Base-by-base conservation (phyloP, 2,113 vertebrate species). In the Stomatorhinus ivindoensis region DNA sequence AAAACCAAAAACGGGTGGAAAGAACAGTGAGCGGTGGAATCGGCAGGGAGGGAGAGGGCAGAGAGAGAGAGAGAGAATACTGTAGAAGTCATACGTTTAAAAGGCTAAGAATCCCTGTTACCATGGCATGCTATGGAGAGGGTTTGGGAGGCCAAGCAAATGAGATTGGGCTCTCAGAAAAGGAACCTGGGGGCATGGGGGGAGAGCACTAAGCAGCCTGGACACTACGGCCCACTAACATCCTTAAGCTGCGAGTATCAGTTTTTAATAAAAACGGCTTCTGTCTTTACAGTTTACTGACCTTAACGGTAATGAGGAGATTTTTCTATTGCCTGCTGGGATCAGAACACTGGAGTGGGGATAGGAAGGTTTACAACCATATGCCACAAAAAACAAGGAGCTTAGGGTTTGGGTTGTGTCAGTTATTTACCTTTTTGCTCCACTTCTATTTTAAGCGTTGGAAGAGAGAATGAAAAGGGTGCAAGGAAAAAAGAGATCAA, bases 391-490 rank as follows among this genome's bases (percentile, higher is more conserved):
- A 69, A 97, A 98, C 97, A 98, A 96, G 97, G 97, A 97, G 97
- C 97, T 82, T 98, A 97, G 97, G 94, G 96, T 96, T 97, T 96
- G 96, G 97, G 96, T 97, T 95, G 97, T 97, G 94, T 96, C 97
- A 95, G 92, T 98, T 98, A 99, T 99, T 99, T 99, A 99, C 98
- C 98, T 99, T 99, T 99, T 99, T 99, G 98, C 96, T 99, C 98
- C 98, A 99, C 98, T 99, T 99, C 98, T 99, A 99, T 99, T 99
- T 99, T 99, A 98, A 98, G 98, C 98, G 97, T 99, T 96, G 96
- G 98, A 97, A 98, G 98, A 98, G 98, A 99, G 97, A 97, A 96
- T 97, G 97, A 98, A 97, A 96, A 94, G 97, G 96, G 96, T 98
- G 97, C 96, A 97, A 98, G 97, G 97, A 96, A 96, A 96, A 98